Percentiles rank a stretch among this genome's conserved stretches.
Evolutionary conservation across 2,797 vertebrate species (phyloP).

Genomic region (Gallinago solitaria): DNA sequence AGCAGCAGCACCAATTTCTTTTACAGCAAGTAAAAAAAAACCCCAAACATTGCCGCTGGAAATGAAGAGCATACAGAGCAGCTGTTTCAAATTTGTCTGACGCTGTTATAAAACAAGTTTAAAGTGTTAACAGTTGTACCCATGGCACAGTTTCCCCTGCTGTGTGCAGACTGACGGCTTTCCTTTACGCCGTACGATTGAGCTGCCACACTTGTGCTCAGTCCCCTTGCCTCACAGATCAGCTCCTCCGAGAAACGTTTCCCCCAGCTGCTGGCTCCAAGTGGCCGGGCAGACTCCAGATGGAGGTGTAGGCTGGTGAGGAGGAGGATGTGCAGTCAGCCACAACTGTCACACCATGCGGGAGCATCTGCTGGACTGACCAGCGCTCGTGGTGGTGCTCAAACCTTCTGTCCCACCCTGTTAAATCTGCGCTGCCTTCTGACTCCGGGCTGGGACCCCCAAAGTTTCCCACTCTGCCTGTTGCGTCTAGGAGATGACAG

Average conservation of each 20-base stretch:
- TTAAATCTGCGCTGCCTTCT: background rate
- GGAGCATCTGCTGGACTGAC: background rate
- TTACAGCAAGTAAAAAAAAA: conserved; percentile 5
- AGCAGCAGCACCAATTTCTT: conserved; percentile 42
- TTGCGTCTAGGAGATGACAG: background rate
- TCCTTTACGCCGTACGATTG: background rate
- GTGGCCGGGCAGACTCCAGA: background rate
- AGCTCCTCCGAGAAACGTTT: background rate
- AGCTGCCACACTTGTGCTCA: background rate
- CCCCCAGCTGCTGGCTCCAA: background rate
- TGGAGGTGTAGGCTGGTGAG: background rate
- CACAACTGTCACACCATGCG: background rate
- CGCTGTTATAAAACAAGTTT: conserved; percentile 50
- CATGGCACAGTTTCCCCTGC: conserved; percentile 6
- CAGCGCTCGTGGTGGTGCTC: background rate
- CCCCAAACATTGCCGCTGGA: conserved; percentile 12
- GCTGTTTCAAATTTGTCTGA: conserved; percentile 61
- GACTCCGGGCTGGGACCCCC: background rate
- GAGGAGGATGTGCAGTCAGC: background rate
- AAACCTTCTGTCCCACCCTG: background rate
- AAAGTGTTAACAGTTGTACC: conserved; percentile 61
- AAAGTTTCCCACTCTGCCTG: background rate
- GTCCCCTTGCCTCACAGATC: background rate
- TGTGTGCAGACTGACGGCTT: background rate
- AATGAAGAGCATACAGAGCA: conserved; percentile 55